Evolutionary conservation across 2,113 vertebrate genomes (phyloP).

Genomic region (Varanus komodoensis): DNA sequence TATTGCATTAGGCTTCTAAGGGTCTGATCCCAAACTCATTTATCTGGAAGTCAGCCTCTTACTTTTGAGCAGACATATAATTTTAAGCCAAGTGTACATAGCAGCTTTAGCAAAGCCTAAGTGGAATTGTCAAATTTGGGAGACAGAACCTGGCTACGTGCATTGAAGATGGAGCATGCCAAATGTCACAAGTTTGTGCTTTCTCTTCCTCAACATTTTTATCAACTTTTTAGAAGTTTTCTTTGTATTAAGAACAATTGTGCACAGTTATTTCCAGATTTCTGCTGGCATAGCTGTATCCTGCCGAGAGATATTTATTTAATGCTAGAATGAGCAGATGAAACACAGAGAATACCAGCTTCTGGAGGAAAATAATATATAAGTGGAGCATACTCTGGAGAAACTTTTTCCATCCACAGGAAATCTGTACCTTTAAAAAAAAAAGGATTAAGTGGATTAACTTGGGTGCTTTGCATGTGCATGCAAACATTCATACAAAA

Average conservation of each 20-base stretch:
- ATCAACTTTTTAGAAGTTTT: slow-evolving; percentile 10
- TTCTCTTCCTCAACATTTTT: neutral
- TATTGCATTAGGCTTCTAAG: neutral
- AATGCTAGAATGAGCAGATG: slow-evolving; percentile 66
- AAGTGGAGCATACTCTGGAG: slow-evolving; percentile 47
- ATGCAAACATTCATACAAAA: neutral
- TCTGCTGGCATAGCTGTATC: slow-evolving; percentile 24
- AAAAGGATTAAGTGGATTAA: slow-evolving; percentile 24
- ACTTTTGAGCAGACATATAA: neutral
- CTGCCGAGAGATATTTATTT: slow-evolving; percentile 65
- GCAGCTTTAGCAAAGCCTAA: slow-evolving; percentile 15
- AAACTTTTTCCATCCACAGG: slow-evolving; percentile 38
- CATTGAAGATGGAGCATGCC: neutral
- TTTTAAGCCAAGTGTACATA: neutral
- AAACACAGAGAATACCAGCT: slow-evolving; percentile 54
- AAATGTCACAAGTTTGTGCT: neutral
- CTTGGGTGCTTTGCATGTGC: slow-evolving; percentile 36
- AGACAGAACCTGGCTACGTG: neutral
- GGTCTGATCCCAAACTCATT: neutral
- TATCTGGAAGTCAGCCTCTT: neutral
- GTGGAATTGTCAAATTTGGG: neutral
- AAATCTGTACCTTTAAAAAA: slow-evolving; percentile 4
- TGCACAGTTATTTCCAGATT: slow-evolving; percentile 29
- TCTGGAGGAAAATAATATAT: slow-evolving; percentile 27
- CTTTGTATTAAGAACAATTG: slow-evolving; percentile 34